These are phyloP conservation scores for crab-eating macaque (Macaca fascicularis) DNA, from an alignment of 2,113 vertebrate genomes.

Conservation along the genomic window DNA sequence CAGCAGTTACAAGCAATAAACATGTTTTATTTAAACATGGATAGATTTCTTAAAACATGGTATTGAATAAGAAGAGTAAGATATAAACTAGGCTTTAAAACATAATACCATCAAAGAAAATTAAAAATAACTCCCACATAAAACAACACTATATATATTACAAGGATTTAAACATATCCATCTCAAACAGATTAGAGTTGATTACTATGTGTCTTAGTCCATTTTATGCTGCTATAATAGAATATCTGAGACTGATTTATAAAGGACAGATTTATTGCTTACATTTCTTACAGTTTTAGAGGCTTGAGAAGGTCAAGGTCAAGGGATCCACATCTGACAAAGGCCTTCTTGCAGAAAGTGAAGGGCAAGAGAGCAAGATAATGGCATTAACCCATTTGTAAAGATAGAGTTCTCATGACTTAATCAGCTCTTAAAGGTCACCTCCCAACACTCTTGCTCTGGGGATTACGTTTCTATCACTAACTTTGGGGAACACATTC, in stretches of 20 bases:
- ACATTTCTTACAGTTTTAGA: neutral
- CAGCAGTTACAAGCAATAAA: neutral
- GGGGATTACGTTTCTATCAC: neutral
- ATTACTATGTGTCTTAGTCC: neutral
- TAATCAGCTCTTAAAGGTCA: neutral
- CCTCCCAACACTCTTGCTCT: neutral
- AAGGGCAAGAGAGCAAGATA: neutral
- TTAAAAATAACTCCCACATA: neutral
- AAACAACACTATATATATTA: neutral
- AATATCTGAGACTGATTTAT: neutral
- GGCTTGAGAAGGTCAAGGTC: neutral
- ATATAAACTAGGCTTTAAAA: conserved; percentile 32
- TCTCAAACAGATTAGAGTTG: neutral
- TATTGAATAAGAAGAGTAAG: conserved; percentile 9
- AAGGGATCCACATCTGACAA: neutral
- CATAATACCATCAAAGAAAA: neutral
- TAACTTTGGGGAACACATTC: neutral
- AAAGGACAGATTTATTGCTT: neutral
- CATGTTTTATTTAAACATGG: neutral
- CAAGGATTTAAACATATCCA: neutral
- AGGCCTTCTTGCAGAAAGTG: neutral
- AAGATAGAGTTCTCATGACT: neutral
- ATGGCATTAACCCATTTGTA: neutral
- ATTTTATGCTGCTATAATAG: neutral
- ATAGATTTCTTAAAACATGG: neutral